phyloP scores from a whole-genome alignment of 2,113 vertebrate species.

The Desmodus rotundus region DNA sequence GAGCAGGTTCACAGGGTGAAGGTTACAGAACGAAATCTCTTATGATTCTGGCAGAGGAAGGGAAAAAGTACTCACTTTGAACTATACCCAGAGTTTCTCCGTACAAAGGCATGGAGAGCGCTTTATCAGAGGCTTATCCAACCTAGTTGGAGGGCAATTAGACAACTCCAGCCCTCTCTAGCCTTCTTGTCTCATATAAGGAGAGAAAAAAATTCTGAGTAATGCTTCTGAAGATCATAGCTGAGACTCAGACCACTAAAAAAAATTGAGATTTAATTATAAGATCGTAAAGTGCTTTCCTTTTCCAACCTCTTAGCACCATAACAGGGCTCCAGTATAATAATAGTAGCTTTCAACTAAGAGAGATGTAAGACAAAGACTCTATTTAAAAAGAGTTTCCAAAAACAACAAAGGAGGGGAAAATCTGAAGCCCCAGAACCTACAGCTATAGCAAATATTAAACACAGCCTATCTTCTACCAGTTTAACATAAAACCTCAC shows the following conservation, averaged over 20 bases:
- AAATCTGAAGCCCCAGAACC: neutral
- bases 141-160: neutral
- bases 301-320: neutral
- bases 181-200: neutral
- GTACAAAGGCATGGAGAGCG: neutral
- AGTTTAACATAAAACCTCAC: neutral
- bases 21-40: neutral
- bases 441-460: neutral
- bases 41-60: neutral
- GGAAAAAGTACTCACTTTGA: neutral
- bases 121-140: neutral
- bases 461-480: neutral
- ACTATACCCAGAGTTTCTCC: neutral
- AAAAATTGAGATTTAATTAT: neutral
- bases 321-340: neutral
- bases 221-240: neutral
- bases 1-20: neutral
- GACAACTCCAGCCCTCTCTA: neutral
- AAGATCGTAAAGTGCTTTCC: neutral
- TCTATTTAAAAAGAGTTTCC: neutral
- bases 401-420: neutral
- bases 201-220: neutral
- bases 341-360: neutral
- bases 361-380: neutral
- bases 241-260: neutral